phyloP scores from a whole-genome alignment of 2,888 invertebrate genomes.

The Cylindroiulus punctatus region DNA sequence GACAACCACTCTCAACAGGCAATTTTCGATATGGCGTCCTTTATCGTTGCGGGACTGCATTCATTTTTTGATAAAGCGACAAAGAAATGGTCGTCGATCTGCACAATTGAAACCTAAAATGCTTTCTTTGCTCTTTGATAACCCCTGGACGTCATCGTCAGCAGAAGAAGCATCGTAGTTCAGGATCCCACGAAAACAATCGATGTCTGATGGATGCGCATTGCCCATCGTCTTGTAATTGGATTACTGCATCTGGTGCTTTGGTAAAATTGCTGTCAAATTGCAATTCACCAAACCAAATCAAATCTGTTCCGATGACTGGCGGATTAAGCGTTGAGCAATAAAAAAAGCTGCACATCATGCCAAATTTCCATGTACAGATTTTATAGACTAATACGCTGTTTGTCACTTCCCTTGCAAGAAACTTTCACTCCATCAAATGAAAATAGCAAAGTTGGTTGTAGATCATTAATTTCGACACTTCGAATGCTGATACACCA shows the following conservation, averaged over 20 bases:
- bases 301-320: conserved; percentile 26
- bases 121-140: conserved; percentile 16
- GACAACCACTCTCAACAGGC: neutral
- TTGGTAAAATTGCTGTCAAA: neutral
- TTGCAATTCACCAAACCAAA: neutral
- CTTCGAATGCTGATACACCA: too few relatives aligned
- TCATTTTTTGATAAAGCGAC: conserved; percentile 11
- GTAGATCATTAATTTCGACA: too few relatives aligned
- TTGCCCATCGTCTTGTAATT: neutral
- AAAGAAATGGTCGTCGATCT: neutral
- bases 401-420: too few relatives aligned
- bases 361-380: neutral
- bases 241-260: neutral
- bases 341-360: neutral
- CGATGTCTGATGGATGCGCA: neutral
- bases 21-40: conserved; percentile 14
- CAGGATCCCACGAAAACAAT: neutral
- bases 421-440: too few relatives aligned
- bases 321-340: neutral
- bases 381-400: too few relatives aligned
- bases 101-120: conserved; percentile 19
- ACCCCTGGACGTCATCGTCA: neutral
- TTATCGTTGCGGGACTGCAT: neutral
- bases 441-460: too few relatives aligned
- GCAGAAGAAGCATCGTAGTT: neutral